Base-by-base conservation (phyloP, 2,888 invertebrate genomes). In the Metellina segmentata region DNA sequence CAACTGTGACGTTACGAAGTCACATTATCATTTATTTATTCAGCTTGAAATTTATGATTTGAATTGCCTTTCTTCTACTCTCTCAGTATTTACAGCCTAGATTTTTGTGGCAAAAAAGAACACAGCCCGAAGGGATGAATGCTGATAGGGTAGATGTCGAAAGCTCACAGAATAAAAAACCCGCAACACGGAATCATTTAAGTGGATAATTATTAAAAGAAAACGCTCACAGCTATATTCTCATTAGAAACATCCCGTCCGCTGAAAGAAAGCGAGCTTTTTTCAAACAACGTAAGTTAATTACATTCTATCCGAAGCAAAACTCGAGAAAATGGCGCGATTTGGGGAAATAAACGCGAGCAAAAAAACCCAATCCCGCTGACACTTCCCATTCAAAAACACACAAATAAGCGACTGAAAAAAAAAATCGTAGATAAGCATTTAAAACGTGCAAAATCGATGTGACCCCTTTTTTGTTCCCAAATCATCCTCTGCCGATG, bases 401-500 rank as follows among this genome's bases (percentile, higher is more conserved):
- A 75, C 52, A 61, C 11, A 61, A 61, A 61, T 61, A 85, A 79
- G 79, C 34, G 79, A 61, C 11, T 6, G 16, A 48, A 79, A 79
- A 48, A 79, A 79, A 83, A 85, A 74, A 13, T 51, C 16, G 53
- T 6, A 19, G 52, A 78, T 51, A 82, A 48, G 75, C 53, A 75
- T 61, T 85, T 85, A 85, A 82, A 85, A 48, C 85, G 74, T 75
- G n/a, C 52, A 82, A 82, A 75, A 85, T 75, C 75, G 53, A 85
- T 85, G 85, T 48, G 75, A 85, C 61, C 16, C 74, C n/a, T n/a
- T 75, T 53, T 83, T 74, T 74, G 20, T 34, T 52, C 79, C 20
- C 34, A 79, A 53, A 61, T 79, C 61, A 11, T 79, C 61, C 20
- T 53, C 53, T 75, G 74, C 85, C 9, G 61, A 48, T 61, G 52